Evolutionary conservation across 2,888 invertebrate species (phyloP).

Genomic region (Zaprionus bogoriensis): DNA sequence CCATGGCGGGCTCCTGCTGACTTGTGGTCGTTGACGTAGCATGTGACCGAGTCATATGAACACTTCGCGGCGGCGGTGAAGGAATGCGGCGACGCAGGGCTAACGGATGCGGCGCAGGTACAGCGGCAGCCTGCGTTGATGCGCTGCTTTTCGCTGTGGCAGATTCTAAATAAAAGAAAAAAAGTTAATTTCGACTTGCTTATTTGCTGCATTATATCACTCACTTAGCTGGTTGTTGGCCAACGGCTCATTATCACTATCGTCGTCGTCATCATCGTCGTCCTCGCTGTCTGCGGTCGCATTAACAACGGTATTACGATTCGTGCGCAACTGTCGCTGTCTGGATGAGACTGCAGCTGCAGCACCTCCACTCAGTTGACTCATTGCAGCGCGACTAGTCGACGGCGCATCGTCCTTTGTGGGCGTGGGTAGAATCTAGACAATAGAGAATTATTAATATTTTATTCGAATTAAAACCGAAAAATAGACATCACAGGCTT

Average conservation of each 20-base stretch:
- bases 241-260: conserved; percentile 81
- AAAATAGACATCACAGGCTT: background rate
- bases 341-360: conserved; percentile 47
- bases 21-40: conserved; percentile 75
- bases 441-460: background rate
- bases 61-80: conserved; percentile 49
- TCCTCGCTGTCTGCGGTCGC: conserved; percentile 64
- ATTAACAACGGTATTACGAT: conserved; percentile 79
- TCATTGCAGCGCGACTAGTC: conserved; percentile 71
- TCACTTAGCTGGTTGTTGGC: conserved; percentile 79
- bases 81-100: conserved; percentile 57
- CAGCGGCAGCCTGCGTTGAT: conserved; percentile 9
- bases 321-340: conserved; percentile 81
- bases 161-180: conserved; percentile 44
- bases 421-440: conserved; percentile 79
- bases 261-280: conserved; percentile 74
- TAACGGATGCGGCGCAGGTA: conserved; percentile 64
- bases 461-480: background rate
- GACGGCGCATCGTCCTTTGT: conserved; percentile 73
- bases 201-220: conserved; percentile 9
- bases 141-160: conserved; percentile 42
- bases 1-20: conserved; percentile 42
- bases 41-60: conserved; percentile 81
- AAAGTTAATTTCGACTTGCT: background rate
- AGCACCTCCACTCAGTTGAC: conserved; percentile 19